Base-by-base conservation (phyloP, 1,140 invertebrate genomes). In the Monochamus saltuarius region DNA sequence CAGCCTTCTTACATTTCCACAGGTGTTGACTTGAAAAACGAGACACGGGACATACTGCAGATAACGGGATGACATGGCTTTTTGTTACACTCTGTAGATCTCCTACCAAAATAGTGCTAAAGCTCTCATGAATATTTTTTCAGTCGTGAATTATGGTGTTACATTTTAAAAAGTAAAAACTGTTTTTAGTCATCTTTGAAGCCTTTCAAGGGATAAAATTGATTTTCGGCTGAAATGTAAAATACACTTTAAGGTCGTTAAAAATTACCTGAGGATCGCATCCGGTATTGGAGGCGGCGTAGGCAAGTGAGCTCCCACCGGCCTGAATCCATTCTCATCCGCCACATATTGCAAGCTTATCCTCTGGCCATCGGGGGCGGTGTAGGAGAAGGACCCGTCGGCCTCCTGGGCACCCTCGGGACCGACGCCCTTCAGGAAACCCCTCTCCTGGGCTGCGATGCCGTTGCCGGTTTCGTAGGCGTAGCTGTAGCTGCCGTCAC, bases 271-370 rank as follows among this genome's bases (percentile, higher is more conserved):
- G 16, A 78, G 81, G 59, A 90, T 90, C 7, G 85, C 87, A 56
- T 82, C 72, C n/a, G 85, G 84, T 16, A 83, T 81, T 13, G 84
- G 84, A 4, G 84, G 84, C 1, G 84, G 83, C 0, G 83, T 85
- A 2, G 85, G 85, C 17, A 87, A 64, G 73, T 86, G 84, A 4
- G 77, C 82, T 3, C 85, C 85, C 0, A 79, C 73, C 46, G 84
- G 80, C 9, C 74, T 75, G 69, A 83, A 87, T 9, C 85, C 85
- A 56, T 86, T 84, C 66, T 86, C 84, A 68, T 86, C 85, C n/a
- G 85, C 85, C 9, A 78, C 80, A 62, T 85, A 86, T 37, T 76
- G 75, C 0, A 84, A 69, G 38, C 65, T 62, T 34, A 67, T 72
- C 42, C 75, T 71, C 65, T 73, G 75, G 16, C 85, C 89, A 62